Conservation (phyloP, 2,797 vertebrate species). For the Premnoplex brunnescens region DNA sequence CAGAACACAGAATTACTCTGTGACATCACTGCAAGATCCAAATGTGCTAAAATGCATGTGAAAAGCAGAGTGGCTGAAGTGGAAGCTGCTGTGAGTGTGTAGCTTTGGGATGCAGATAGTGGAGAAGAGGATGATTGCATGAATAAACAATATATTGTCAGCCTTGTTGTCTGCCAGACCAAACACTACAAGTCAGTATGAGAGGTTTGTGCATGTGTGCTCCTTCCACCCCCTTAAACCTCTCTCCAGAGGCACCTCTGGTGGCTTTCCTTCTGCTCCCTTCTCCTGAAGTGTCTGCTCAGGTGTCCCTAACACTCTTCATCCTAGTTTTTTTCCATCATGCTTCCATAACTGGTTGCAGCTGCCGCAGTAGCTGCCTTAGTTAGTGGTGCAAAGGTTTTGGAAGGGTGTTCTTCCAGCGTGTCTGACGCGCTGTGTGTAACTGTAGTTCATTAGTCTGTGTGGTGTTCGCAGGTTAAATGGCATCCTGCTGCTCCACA, state of each 20-base stretch:
- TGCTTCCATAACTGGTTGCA: background rate
- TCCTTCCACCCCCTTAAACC: background rate
- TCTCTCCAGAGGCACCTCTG: background rate
- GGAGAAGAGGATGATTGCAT: background rate
- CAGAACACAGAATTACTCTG: background rate
- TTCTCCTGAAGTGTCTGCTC: background rate
- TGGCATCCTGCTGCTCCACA: background rate
- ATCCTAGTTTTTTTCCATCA: accelerated
- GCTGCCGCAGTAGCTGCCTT: background rate
- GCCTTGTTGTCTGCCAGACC: background rate
- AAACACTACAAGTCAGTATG: background rate
- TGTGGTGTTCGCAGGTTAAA: background rate
- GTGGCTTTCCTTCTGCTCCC: background rate
- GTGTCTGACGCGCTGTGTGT: background rate
- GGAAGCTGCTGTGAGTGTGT: background rate
- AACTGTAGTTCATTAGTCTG: background rate
- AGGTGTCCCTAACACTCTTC: accelerated
- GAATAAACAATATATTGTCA: background rate
- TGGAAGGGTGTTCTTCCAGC: background rate
- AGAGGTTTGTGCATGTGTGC: background rate
- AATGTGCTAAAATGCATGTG: background rate
- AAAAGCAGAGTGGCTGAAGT: background rate
- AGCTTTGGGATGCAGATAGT: background rate
- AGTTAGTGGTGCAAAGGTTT: background rate
- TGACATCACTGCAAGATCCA: background rate